Conservation (phyloP, 2,113 vertebrate genomes). For the Galemys pyrenaicus region DNA sequence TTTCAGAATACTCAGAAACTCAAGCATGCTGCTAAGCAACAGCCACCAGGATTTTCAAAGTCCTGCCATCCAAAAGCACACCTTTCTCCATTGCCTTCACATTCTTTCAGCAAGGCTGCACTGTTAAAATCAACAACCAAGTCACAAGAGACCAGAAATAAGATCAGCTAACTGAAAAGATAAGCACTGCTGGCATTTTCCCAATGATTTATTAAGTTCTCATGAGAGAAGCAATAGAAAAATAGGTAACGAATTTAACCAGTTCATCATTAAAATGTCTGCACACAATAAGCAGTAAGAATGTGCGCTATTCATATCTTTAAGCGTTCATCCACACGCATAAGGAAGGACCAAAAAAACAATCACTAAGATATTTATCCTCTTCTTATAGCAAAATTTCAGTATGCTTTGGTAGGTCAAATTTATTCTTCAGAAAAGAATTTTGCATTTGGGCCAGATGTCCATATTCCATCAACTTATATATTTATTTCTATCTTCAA, state of each 20-base stretch:
- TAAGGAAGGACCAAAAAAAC: not conserved
- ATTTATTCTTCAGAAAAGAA: not conserved
- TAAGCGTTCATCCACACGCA: not conserved
- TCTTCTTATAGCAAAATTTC: not conserved
- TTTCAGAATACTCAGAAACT: not conserved
- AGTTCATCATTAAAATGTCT: not conserved
- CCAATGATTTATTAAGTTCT: not conserved
- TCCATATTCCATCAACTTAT: not conserved
- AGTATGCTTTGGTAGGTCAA: not conserved
- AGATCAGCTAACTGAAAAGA: constrained; percentile 21
- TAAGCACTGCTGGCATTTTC: not conserved
- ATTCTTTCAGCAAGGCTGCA: not conserved
- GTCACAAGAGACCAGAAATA: not conserved
- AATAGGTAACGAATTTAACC: not conserved
- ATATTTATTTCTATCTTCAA: constrained; percentile 60
- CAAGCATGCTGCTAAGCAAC: constrained; percentile 62
- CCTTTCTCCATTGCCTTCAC: not conserved
- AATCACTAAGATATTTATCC: not conserved
- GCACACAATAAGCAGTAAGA: not conserved
- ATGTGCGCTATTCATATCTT: not conserved
- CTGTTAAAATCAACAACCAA: not conserved
- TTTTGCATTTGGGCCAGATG: not conserved
- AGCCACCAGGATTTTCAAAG: constrained; percentile 31
- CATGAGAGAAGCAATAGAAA: not conserved
- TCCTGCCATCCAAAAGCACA: not conserved